Conservation (phyloP, 2,888 invertebrate species). For the Aleiodes testaceus region DNA sequence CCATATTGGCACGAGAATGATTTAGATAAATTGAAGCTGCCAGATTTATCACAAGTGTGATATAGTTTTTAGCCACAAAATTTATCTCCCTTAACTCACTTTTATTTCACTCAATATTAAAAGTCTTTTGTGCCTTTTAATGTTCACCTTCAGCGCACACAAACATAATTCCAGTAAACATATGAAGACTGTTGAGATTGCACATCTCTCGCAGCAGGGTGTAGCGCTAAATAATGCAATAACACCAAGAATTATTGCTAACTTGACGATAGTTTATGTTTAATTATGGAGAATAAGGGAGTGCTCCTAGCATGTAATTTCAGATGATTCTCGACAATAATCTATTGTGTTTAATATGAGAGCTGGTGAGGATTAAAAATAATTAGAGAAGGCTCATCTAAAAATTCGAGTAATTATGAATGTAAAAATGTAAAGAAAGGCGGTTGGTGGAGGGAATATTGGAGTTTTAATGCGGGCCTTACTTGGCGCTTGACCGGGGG, state of each 20-base stretch:
- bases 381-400: neutral
- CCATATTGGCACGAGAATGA: too few species aligned
- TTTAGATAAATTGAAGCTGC: too few species aligned
- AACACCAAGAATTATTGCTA: conserved; percentile 69
- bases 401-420: too few species aligned
- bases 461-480: conserved; percentile 40
- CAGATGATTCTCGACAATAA: neutral
- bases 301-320: neutral
- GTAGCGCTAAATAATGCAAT: conserved; percentile 71
- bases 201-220: conserved; percentile 64
- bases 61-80: too few species aligned
- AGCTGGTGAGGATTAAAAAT: conserved; percentile 19
- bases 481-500: conserved; percentile 45
- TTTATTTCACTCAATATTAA: too few species aligned
- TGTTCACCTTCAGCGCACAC: too few species aligned
- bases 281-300: conserved; percentile 62
- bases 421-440: neutral
- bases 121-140: too few species aligned
- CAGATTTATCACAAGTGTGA: too few species aligned
- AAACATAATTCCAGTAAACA: too few species aligned
- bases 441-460: conserved; percentile 19
- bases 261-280: conserved; percentile 71
- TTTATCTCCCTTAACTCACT: too few species aligned
- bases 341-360: conserved; percentile 12
- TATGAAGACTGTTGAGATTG: conserved; percentile 17